Percentiles rank a stretch among this genome's conserved stretches.
Conservation (phyloP, 2,797 vertebrate genomes). For the Acanthornis magna region DNA sequence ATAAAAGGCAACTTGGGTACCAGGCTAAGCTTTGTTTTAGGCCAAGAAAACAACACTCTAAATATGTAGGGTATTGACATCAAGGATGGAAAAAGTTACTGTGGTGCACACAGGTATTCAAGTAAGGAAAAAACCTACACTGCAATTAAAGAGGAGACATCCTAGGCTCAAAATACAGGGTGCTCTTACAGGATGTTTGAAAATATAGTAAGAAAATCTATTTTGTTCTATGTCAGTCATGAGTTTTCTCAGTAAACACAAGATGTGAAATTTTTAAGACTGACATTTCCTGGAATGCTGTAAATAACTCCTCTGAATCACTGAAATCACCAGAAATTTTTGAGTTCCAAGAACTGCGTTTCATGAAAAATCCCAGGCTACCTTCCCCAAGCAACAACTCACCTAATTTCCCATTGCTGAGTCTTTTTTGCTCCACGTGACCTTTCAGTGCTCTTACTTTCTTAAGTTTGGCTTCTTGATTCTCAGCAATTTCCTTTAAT, state of each 20-base stretch:
- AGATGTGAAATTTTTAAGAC: not conserved
- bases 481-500: conserved; percentile 87
- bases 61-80: not conserved
- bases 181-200: not conserved
- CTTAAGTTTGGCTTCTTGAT: conserved; percentile 91
- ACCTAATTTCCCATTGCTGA: conserved; percentile 91
- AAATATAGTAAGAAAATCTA: not conserved
- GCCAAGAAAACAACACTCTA: not conserved
- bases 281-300: not conserved
- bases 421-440: conserved; percentile 91
- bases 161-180: not conserved
- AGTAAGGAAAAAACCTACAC: not conserved
- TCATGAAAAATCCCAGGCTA: not conserved
- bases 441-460: conserved; percentile 89
- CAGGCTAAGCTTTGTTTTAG: not conserved
- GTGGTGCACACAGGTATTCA: not conserved
- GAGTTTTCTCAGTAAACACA: not conserved
- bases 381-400: conserved; percentile 26
- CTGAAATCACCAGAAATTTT: not conserved
- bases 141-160: not conserved
- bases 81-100: not conserved
- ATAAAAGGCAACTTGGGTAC: not conserved
- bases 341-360: not conserved
- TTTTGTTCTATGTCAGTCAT: not conserved
- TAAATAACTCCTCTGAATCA: not conserved